Evolutionary conservation across 2,888 invertebrate genomes (phyloP).

Genomic region (Synergus gifuensis): DNA sequence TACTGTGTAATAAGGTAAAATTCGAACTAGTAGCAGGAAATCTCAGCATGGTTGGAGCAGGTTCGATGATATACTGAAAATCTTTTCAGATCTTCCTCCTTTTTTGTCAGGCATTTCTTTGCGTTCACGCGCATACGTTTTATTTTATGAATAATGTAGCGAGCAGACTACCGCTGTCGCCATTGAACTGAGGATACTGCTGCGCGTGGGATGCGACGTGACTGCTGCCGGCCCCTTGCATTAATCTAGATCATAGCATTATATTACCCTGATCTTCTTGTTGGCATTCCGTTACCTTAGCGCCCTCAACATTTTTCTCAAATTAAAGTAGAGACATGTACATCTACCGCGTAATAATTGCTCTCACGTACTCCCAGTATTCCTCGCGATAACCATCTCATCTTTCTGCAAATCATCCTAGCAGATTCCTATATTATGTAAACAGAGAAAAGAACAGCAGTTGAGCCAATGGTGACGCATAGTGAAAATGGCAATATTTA

Average conservation of each 20-base stretch:
- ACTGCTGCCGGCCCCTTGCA: conserved; percentile 64
- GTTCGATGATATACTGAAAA: conserved; percentile 1
- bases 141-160: conserved; percentile 42
- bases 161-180: conserved; percentile 50
- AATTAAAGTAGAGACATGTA: conserved; percentile 34
- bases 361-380: conserved; percentile 15
- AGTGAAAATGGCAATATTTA: neutral
- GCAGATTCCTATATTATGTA: neutral
- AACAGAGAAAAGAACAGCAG: neutral
- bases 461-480: neutral
- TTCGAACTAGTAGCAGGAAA: neutral
- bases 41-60: neutral
- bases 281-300: conserved; percentile 59
- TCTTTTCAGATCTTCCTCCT: neutral
- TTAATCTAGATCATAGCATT: conserved; percentile 74
- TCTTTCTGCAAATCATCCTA: neutral
- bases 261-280: conserved; percentile 65
- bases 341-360: conserved; percentile 28
- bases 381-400: neutral
- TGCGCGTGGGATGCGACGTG: conserved; percentile 70
- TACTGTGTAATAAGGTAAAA: no score
- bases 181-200: conserved; percentile 61
- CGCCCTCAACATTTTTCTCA: conserved; percentile 39
- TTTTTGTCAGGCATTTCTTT: conserved; percentile 41
- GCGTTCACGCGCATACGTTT: conserved; percentile 48